Evolutionary conservation across 2,113 vertebrate genomes (phyloP).

Genomic region (Lepidothrix coronata): DNA sequence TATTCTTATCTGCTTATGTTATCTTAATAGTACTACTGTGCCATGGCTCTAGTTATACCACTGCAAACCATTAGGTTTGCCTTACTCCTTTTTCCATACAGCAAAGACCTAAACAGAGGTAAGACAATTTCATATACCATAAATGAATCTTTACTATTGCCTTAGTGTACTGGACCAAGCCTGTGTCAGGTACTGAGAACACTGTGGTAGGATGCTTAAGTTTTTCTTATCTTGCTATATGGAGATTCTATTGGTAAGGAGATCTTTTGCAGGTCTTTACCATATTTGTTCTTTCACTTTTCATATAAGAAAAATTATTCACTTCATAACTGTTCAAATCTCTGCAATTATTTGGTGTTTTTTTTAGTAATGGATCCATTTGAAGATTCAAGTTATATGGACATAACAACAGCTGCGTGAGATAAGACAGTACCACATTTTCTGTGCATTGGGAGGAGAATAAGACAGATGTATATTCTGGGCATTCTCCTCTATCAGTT

Average conservation of each 20-base stretch:
- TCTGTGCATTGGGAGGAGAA: not conserved
- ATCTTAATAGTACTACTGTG: not conserved
- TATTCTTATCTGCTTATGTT: not conserved
- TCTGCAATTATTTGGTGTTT: not conserved
- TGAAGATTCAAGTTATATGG: not conserved
- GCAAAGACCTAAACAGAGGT: not conserved
- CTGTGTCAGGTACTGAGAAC: not conserved
- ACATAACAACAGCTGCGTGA: not conserved
- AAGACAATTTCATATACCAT: not conserved
- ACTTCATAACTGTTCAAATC: not conserved
- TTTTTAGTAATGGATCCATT: not conserved
- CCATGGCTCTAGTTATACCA: not conserved
- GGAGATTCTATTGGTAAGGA: not conserved
- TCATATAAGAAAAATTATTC: not conserved
- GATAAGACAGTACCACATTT: not conserved
- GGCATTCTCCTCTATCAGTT: not conserved
- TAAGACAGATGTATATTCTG: rapidly evolving
- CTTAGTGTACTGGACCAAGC: not conserved
- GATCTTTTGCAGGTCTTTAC: not conserved
- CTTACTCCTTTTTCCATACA: not conserved
- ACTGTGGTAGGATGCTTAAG: not conserved
- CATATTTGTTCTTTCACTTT: not conserved
- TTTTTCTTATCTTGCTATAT: not conserved
- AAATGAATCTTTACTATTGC: not conserved
- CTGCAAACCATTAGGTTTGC: not conserved